Conservation (phyloP, 1,140 invertebrate species). For the Anastrepha ludens region DNA sequence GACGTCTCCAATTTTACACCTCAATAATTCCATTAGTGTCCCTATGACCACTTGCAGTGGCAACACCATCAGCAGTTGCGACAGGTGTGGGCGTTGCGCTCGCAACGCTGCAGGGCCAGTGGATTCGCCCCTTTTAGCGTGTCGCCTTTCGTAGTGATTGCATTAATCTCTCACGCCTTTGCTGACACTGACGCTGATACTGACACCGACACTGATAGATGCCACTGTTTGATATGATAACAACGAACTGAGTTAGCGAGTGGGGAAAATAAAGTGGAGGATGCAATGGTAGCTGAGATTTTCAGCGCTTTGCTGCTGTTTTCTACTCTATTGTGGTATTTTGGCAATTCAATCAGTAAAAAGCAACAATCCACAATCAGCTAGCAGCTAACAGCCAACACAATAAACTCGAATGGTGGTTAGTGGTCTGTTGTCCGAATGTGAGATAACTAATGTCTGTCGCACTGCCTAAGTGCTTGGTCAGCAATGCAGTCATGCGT, state of each 20-base stretch:
- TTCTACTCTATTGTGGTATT: slow-evolving; percentile 17
- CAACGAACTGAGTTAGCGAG: neutral
- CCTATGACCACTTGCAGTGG: neutral
- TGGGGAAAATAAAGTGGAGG: too few species aligned
- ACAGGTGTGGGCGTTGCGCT: neutral
- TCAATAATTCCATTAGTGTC: slow-evolving; percentile 43
- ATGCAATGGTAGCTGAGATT: too few species aligned
- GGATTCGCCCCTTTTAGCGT: neutral
- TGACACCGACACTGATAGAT: slow-evolving; percentile 32
- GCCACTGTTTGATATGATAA: neutral
- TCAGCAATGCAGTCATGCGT: slow-evolving; percentile 30
- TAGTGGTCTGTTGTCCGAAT: neutral
- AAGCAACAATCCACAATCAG: neutral
- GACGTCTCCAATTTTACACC: slow-evolving; percentile 45
- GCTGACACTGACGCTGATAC: slow-evolving; percentile 27
- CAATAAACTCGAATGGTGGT: neutral
- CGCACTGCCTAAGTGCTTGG: slow-evolving; percentile 18
- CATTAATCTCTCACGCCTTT: slow-evolving; percentile 44
- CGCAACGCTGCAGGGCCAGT: neutral
- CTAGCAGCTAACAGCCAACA: neutral
- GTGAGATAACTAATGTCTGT: neutral
- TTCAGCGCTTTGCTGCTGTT: neutral
- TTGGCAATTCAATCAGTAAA: slow-evolving; percentile 49
- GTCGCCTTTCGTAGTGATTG: slow-evolving; percentile 23
- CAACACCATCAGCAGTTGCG: neutral